Evolutionary conservation across 2,113 vertebrate genomes (phyloP), one percentile per base, ranked within the genome.

Genomic region (Pelodiscus sinensis): DNA sequence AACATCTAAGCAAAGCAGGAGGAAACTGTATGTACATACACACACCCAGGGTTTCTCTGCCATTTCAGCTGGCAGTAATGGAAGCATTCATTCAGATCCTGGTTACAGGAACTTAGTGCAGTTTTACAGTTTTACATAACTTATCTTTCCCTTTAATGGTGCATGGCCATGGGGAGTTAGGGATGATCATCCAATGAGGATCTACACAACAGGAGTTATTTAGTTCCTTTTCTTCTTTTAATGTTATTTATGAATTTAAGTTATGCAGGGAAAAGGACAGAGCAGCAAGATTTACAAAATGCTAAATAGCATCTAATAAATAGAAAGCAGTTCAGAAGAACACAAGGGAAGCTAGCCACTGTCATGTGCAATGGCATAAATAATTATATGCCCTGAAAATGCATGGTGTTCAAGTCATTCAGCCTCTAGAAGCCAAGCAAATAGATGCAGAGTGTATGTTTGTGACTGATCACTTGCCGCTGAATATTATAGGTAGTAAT

Each of bases 121-220:
- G 80, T 92, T 90, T 95, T 85, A 86, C 1, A 2, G 80, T 92
- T 90, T 95, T 85, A 86, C 52, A 27, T 24, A 24, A 14, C 35
- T 65, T 89, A 58, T 14, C 55, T 52, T 77, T 21, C 81, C 51
- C 24, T 87, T 44, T 77, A 80, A 56, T 38, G 85, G 79, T 60
- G 10, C 25, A 82, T 7, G 65, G 38, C n/a, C 44, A 71, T 79
- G 31, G 1, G 9, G 19, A 5, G 14, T 95, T 3, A 31, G 0
- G 58, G 44, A 31, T 50, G 21, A 89, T 44, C 81, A 44, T 52
- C 10, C 35, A 84, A 35, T 68, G 31, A 56, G 82, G 56, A 14
- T 81, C 50, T 84, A 35, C 54, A 86, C 65, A 94, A 95, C 79
- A 15, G 55, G 73, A 52, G 44, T 91, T 75, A 31, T 54, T 91